phyloP scores from a whole-genome alignment of 2,797 vertebrate genomes.

The Garrulus glandarius region DNA sequence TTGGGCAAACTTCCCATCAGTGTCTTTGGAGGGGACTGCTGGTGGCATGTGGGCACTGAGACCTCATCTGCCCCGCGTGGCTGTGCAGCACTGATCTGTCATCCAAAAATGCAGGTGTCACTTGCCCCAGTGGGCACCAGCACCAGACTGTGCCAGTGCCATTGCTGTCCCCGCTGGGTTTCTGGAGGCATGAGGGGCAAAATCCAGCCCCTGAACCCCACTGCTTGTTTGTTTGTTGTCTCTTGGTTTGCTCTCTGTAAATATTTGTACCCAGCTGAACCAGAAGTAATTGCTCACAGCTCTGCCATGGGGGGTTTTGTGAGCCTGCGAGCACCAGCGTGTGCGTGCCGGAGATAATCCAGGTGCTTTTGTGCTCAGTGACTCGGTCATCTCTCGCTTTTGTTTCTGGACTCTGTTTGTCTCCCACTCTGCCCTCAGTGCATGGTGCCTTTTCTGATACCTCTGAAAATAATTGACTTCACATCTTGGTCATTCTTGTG shows the following conservation, averaged over 20 bases:
- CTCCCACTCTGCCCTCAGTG: background rate
- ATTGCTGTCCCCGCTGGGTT: fast-evolving
- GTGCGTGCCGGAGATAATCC: background rate
- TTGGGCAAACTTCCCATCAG: fast-evolving
- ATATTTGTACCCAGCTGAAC: background rate
- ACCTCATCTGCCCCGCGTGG: fast-evolving
- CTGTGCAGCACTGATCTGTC: background rate
- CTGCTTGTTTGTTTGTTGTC: background rate
- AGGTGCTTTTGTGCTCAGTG: background rate
- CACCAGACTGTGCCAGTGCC: fast-evolving
- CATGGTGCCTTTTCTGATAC: background rate
- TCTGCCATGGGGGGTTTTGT: background rate
- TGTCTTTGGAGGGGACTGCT: background rate
- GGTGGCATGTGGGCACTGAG: fast-evolving
- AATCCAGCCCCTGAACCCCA: background rate
- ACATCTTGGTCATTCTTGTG: background rate
- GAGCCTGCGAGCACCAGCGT: background rate
- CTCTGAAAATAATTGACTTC: background rate
- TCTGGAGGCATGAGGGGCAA: fast-evolving
- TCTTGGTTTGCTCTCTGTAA: background rate
- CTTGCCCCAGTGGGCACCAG: background rate
- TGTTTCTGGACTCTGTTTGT: background rate
- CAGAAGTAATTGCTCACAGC: background rate
- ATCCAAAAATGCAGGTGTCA: background rate
- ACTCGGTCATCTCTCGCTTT: background rate